Conservation (phyloP, 1,140 invertebrate genomes). For the Tigriopus japonicus region DNA sequence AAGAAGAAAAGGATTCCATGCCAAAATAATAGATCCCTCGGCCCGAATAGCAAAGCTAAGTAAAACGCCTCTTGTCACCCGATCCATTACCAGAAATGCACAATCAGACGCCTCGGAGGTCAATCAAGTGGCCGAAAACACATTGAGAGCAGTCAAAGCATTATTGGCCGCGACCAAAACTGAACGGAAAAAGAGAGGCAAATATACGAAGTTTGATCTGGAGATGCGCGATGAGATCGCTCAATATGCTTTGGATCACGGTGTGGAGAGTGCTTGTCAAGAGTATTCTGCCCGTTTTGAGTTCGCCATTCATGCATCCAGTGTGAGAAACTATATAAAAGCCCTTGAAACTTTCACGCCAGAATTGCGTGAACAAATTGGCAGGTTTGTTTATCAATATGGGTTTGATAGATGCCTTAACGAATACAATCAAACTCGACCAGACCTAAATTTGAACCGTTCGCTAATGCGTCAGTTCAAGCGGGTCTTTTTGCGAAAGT, state of each 20-base stretch:
- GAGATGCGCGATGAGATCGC: slow-evolving; percentile 25
- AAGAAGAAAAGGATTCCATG: no score
- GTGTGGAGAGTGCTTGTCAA: slow-evolving; percentile 18
- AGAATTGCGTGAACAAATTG: slow-evolving; percentile 24
- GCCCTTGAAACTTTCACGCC: slow-evolving; percentile 21
- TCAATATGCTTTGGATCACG: slow-evolving; percentile 19
- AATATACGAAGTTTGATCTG: slow-evolving; percentile 24
- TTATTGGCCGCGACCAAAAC: slow-evolving; percentile 24
- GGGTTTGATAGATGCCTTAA: slow-evolving; percentile 20
- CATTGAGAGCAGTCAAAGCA: slow-evolving; percentile 23
- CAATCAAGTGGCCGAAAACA: slow-evolving; percentile 11
- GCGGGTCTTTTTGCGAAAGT: neutral
- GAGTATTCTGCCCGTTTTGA: slow-evolving; percentile 20
- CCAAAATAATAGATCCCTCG: no score
- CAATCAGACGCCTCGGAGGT: neutral
- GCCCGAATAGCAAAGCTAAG: no score
- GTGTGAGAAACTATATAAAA: slow-evolving; percentile 25
- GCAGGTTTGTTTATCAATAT: slow-evolving; percentile 21
- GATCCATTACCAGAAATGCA: neutral
- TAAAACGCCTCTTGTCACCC: neutral
- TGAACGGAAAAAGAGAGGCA: slow-evolving; percentile 22
- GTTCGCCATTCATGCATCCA: slow-evolving; percentile 23
- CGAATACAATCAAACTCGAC: neutral
- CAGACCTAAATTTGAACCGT: neutral
- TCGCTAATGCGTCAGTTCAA: neutral